These are phyloP conservation scores for Toxotes chatareus DNA, from an alignment of 2,113 vertebrate species.

Conservation along the genomic window DNA sequence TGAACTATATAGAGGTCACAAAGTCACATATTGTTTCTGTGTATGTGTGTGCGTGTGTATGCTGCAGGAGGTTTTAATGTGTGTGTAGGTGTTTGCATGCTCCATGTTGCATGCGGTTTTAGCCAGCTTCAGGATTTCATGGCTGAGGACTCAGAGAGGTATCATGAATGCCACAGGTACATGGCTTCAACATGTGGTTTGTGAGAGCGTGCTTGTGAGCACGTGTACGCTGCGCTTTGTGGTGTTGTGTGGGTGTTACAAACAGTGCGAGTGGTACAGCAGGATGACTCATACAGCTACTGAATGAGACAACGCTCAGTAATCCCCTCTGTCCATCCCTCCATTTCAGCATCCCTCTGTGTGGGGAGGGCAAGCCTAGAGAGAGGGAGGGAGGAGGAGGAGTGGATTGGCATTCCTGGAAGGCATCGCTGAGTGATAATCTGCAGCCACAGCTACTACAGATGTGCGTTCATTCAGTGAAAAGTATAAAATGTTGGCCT, in stretches of 20 bases:
- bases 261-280: slow-evolving; percentile 72
- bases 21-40: neutral
- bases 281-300: slow-evolving; percentile 81
- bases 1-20: neutral
- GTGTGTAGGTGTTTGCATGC: slow-evolving; percentile 9
- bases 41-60: neutral
- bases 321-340: slow-evolving; percentile 72
- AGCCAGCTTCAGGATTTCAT: slow-evolving; percentile 6
- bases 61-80: slow-evolving; percentile 16
- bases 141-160: slow-evolving; percentile 28
- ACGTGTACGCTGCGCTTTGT: slow-evolving; percentile 24
- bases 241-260: slow-evolving; percentile 65
- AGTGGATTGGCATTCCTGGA: slow-evolving; percentile 59
- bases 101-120: slow-evolving; percentile 10
- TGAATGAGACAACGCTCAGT: slow-evolving; percentile 77
- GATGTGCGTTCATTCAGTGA: slow-evolving; percentile 41
- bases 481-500: neutral
- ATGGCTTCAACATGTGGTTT: neutral
- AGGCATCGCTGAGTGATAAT: slow-evolving; percentile 57
- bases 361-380: slow-evolving; percentile 61
- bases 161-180: slow-evolving; percentile 43
- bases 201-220: slow-evolving; percentile 27
- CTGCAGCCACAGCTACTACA: slow-evolving; percentile 22
- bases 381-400: slow-evolving; percentile 32
- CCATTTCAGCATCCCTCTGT: slow-evolving; percentile 59